phyloP scores from a whole-genome alignment of 2,797 vertebrate species.

The Tiaroga cobitis region DNA sequence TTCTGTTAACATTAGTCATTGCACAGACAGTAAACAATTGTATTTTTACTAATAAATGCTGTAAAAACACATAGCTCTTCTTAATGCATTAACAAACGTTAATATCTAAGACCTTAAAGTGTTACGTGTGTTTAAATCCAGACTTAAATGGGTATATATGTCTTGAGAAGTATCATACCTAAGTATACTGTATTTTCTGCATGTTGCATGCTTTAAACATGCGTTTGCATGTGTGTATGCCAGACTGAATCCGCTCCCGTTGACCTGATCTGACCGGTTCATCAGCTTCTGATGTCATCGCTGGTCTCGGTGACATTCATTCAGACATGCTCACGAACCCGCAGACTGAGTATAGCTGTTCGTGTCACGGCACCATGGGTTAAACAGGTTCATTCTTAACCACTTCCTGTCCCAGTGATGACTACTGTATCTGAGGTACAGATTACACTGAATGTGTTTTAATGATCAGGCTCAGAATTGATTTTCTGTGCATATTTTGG shows the following conservation, averaged over 20 bases:
- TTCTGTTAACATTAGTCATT: no score
- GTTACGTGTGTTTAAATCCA: background rate
- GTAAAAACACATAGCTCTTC: no score
- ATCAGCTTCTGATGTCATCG: constrained; percentile 40
- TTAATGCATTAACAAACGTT: no score
- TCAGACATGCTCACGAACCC: background rate
- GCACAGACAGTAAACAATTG: no score
- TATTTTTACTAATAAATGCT: no score
- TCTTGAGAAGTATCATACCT: background rate
- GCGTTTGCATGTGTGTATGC: background rate
- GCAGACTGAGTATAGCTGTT: constrained; percentile 38
- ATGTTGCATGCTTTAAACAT: background rate
- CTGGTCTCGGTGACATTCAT: constrained; percentile 4
- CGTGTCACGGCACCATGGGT: constrained; percentile 18
- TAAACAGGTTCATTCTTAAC: constrained; percentile 15
- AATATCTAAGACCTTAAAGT: background rate
- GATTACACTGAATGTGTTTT: background rate
- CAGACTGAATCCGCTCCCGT: constrained; percentile 25
- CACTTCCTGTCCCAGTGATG: constrained; percentile 27
- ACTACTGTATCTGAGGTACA: background rate
- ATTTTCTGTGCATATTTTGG: background rate
- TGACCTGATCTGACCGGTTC: constrained; percentile 13
- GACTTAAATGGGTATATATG: background rate
- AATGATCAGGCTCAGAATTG: background rate
- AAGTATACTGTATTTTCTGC: background rate